Evolutionary conservation across 1,140 invertebrate genomes (phyloP).

Genomic region (Thaumetopoea pityocampa): DNA sequence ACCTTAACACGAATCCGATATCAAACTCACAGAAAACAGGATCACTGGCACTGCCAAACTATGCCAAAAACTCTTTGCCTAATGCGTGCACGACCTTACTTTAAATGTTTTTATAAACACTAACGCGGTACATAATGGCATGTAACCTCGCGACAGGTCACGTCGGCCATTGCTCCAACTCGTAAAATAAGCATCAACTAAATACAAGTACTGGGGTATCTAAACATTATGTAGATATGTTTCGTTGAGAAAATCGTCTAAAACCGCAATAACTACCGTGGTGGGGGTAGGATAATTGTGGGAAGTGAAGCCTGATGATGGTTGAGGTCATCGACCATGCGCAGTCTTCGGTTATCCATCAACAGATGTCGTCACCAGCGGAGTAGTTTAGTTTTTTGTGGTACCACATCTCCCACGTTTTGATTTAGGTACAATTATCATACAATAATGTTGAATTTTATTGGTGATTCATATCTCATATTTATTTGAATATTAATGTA

Average conservation of each 20-base stretch:
- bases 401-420: conserved; percentile 8
- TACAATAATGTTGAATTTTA: conserved; percentile 14
- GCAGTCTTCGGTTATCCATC: conserved; percentile 22
- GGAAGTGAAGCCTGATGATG: conserved; percentile 31
- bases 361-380: conserved; percentile 22
- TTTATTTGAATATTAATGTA: conserved; percentile 1
- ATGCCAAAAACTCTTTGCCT: too few species aligned
- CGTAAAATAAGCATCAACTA: neutral
- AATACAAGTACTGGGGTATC: conserved; percentile 1
- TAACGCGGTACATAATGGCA: too few species aligned
- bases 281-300: conserved; percentile 45
- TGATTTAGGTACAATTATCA: conserved; percentile 9
- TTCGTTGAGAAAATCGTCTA: conserved; percentile 29
- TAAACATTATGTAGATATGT: neutral
- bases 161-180: too few species aligned
- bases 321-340: conserved; percentile 33
- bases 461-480: conserved; percentile 8
- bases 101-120: too few species aligned
- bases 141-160: too few species aligned
- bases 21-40: too few species aligned
- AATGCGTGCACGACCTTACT: too few species aligned
- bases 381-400: conserved; percentile 8
- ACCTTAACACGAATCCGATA: too few species aligned
- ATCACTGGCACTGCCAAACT: too few species aligned
- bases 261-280: conserved; percentile 33